These are phyloP conservation scores for Tholera decimalis DNA, from an alignment of 2,888 invertebrate genomes.

Conservation along the genomic window DNA sequence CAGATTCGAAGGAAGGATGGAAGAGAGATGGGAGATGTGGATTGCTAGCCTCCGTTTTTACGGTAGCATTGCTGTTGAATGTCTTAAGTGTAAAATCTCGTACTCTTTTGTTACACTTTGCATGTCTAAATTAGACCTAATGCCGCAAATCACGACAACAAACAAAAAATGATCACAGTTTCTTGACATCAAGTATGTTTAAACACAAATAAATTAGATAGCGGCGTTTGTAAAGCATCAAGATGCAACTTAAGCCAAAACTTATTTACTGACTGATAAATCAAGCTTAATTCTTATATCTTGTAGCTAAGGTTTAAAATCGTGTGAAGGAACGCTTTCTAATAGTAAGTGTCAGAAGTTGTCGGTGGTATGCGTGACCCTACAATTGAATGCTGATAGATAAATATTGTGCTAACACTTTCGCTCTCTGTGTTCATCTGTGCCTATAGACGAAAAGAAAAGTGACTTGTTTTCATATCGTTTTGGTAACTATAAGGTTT, in stretches of 20 bases:
- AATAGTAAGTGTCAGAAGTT: constrained; percentile 2
- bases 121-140: neutral
- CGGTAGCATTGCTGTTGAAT: neutral
- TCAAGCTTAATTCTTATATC: neutral
- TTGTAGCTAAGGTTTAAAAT: constrained; percentile 11
- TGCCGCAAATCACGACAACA: constrained; percentile 21
- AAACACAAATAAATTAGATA: constrained; percentile 50
- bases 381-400: constrained; percentile 63
- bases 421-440: constrained; percentile 62
- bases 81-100: neutral
- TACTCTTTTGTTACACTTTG: neutral
- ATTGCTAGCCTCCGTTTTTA: too few relatives aligned
- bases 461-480: constrained; percentile 50
- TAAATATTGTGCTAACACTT: constrained; percentile 69
- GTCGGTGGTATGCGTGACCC: constrained; percentile 55
- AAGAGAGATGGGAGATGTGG: too few relatives aligned
- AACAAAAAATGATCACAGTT: constrained; percentile 40
- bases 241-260: constrained; percentile 21
- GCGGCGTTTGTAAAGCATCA: constrained; percentile 38
- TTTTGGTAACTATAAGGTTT: neutral
- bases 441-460: constrained; percentile 61
- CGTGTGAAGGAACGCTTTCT: neutral
- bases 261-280: neutral
- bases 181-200: constrained; percentile 38
- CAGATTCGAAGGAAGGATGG: too few relatives aligned